Evolutionary conservation across 2,888 invertebrate genomes (phyloP), one percentile per base, ranked within the genome.

Genomic region (Ametastegia equiseti): DNA sequence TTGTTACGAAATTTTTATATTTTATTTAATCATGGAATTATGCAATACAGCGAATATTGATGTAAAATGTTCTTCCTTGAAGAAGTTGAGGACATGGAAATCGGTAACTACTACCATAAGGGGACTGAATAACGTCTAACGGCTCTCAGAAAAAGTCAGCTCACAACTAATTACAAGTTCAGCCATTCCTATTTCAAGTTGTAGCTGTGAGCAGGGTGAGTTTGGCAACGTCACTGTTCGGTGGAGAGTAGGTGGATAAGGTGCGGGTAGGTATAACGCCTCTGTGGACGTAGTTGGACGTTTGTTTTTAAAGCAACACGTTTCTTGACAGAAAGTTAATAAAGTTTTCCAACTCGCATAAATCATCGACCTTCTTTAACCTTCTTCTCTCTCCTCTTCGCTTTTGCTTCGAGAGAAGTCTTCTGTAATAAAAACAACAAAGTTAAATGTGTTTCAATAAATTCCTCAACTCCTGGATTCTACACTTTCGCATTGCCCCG

Each of bases 271-370:
- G 15, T 71, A 71, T 30, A 30, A 47, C 5, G n/a, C 23, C 11
- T 63, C 42, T n/a, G 80, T 77, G 71, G 78, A 69, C 27, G 47
- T 11, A 47, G 65, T 65, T 69, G 71, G 36, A 80, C 73, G 42
- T 75, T 73, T 80, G 73, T 73, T 80, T 67, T 67, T 39, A 60
- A 47, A 84, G 84, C 86, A 85, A 84, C 86, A 84, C 85, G 84
- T 86, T 85, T 86, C 86, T 86, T 87, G 87, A 88, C 87, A 86
- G 86, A 86, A 84, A 87, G 87, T 88, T 88, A 86, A 87, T 86
- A 88, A 89, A 89, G 86, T 89, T 89, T 87, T 86, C 85, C 84
- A 88, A 86, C 87, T 87, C 85, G 86, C 88, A 89, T 89, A 89
- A 89, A 89, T 89, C 89, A 89, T 85, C 88, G 86, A 83, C 83